Percentiles rank a stretch among this genome's conserved stretches.
phyloP scores from a whole-genome alignment of 2,888 invertebrate species.

The Ophion ventricosus region DNA sequence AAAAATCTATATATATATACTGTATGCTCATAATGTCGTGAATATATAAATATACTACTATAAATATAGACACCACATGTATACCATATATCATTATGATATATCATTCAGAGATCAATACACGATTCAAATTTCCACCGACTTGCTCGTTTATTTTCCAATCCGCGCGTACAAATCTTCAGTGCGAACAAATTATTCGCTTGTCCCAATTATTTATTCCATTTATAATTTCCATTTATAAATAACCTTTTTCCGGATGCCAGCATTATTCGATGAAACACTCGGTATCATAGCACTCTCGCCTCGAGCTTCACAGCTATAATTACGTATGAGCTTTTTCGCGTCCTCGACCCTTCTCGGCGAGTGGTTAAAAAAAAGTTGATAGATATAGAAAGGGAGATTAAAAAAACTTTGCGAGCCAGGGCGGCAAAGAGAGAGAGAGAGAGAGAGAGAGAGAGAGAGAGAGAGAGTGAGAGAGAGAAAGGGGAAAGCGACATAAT shows the following conservation, averaged over 20 bases:
- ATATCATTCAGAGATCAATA: too few species aligned
- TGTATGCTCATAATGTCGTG: too few species aligned
- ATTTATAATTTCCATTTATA: conserved; percentile 27
- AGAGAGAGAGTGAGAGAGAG: not conserved
- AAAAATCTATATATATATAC: not conserved
- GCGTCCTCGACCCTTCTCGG: conserved; percentile 38
- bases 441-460: not conserved
- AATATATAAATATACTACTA: not conserved
- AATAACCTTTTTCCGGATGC: conserved; percentile 26
- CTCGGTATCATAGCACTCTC: conserved; percentile 45
- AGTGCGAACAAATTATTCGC: not conserved
- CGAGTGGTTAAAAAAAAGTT: conserved; percentile 22
- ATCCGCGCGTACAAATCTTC: not conserved
- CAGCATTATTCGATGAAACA: conserved; percentile 30
- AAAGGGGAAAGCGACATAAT: conserved; percentile 44
- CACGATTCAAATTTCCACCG: too few species aligned
- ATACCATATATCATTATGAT: too few species aligned
- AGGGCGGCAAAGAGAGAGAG: not conserved
- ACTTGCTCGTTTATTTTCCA: too few species aligned
- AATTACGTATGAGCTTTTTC: conserved; percentile 53
- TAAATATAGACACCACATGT: too few species aligned
- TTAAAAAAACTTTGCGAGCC: conserved; percentile 10
- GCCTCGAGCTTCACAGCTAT: conserved; percentile 40
- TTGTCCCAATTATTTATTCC: conserved; percentile 1
- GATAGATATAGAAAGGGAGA: conserved; percentile 38